Conservation (phyloP, 2,888 invertebrate genomes). For the Euzophera pinguis region DNA sequence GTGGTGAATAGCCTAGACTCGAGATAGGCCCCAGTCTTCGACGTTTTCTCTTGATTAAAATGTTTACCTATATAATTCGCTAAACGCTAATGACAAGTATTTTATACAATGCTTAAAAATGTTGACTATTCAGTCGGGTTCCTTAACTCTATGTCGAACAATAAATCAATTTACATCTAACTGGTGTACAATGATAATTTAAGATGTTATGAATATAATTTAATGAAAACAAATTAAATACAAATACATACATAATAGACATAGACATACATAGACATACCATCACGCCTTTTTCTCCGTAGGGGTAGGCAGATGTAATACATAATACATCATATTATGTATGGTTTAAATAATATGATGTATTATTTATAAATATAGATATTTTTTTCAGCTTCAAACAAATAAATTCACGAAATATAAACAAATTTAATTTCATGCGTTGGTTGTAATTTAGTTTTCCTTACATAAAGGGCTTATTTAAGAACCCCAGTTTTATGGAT, state of each 20-base stretch:
- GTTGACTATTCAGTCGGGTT: constrained; percentile 79
- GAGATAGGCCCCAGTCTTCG: constrained; percentile 11
- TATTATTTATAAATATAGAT: no score
- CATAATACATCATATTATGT: no score
- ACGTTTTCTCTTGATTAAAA: constrained; percentile 35
- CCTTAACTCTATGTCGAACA: constrained; percentile 60
- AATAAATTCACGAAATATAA: no score
- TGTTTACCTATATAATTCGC: constrained; percentile 46
- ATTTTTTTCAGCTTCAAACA: no score
- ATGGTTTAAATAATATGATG: no score
- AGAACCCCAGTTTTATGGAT: constrained; percentile 20
- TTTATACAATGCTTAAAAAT: constrained; percentile 66
- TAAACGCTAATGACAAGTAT: constrained; percentile 45
- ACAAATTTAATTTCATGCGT: no score
- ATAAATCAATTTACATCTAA: constrained; percentile 32
- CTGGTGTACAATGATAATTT: neutral
- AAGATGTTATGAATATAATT: neutral
- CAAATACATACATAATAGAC: no score
- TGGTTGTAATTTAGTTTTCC: neutral
- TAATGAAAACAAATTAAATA: no score
- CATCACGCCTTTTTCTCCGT: no score
- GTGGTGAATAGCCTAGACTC: neutral
- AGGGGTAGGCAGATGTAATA: no score
- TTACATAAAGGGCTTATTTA: constrained; percentile 17
- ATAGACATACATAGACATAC: no score